Conservation (phyloP, 1,140 invertebrate genomes). For the Ephestia elutella region DNA sequence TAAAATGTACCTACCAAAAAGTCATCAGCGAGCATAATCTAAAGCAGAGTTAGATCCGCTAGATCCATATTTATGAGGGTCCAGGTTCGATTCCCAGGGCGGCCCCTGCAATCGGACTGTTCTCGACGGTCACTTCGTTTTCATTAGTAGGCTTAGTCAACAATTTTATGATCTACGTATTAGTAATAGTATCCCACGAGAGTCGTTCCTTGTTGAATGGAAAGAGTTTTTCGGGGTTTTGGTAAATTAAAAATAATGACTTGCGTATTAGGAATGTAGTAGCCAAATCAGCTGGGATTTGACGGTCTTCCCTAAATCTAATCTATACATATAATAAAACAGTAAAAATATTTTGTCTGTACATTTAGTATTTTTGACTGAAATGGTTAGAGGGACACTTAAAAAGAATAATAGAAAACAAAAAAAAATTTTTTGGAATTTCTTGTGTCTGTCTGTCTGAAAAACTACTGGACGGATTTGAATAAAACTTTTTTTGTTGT, state of each 20-base stretch:
- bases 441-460: too few relatives aligned
- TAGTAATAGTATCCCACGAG: background rate
- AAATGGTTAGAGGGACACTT: too few relatives aligned
- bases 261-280: background rate
- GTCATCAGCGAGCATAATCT: background rate
- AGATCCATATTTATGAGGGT: conserved; percentile 1
- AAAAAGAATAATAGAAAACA: too few relatives aligned
- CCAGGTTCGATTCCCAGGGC: background rate
- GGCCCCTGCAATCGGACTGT: background rate
- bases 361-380: too few relatives aligned
- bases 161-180: background rate
- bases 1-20: background rate
- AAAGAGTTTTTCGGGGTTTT: background rate
- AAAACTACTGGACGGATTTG: too few relatives aligned
- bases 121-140: background rate
- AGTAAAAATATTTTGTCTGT: too few relatives aligned
- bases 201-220: background rate
- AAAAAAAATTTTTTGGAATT: too few relatives aligned
- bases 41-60: background rate
- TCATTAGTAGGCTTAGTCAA: conserved; percentile 1
- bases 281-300: background rate
- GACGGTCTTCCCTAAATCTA: too few relatives aligned
- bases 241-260: background rate
- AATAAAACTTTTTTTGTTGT: too few relatives aligned
- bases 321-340: too few relatives aligned